Percentiles rank a stretch among this genome's conserved stretches.
phyloP scores from a whole-genome alignment of 2,797 vertebrate species.

The Gobionotothen gibberifrons region DNA sequence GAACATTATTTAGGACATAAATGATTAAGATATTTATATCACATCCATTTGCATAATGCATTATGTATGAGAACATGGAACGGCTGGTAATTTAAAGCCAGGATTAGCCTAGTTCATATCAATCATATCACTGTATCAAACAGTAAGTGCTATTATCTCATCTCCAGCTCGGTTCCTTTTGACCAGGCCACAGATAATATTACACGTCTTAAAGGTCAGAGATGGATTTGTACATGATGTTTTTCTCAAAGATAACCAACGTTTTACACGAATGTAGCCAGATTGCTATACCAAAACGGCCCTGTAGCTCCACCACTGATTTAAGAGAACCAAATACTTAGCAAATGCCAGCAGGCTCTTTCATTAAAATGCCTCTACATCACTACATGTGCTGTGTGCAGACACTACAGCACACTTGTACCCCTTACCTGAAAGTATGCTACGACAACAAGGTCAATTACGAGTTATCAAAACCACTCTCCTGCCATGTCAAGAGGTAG shows the following conservation, averaged over 20 bases:
- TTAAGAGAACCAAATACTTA: constrained; percentile 27
- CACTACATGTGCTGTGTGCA: not conserved
- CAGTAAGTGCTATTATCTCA: constrained; percentile 35
- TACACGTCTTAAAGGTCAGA: constrained; percentile 49
- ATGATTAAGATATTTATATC: constrained; percentile 69
- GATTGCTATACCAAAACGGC: constrained; percentile 3
- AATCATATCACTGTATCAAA: constrained; percentile 56
- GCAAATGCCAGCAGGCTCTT: constrained; percentile 32
- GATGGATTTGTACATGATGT: constrained; percentile 40
- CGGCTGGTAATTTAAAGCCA: constrained; percentile 53
- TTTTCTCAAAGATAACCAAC: constrained; percentile 38
- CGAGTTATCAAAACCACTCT: constrained; percentile 18
- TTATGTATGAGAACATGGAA: constrained; percentile 57
- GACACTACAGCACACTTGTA: constrained; percentile 14
- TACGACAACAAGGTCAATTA: constrained; percentile 51
- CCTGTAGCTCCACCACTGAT: not conserved
- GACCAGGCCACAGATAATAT: constrained; percentile 20
- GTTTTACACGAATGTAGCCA: constrained; percentile 45
- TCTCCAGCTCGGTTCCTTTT: constrained; percentile 22
- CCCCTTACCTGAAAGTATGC: constrained; percentile 14
- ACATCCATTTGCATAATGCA: constrained; percentile 52
- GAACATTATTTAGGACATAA: constrained; percentile 63
- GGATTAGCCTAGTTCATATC: constrained; percentile 70
- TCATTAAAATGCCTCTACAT: constrained; percentile 36
- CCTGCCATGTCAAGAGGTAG: constrained; percentile 39